phyloP scores from a whole-genome alignment of 1,140 invertebrate species.

The Drusus annulatus region DNA sequence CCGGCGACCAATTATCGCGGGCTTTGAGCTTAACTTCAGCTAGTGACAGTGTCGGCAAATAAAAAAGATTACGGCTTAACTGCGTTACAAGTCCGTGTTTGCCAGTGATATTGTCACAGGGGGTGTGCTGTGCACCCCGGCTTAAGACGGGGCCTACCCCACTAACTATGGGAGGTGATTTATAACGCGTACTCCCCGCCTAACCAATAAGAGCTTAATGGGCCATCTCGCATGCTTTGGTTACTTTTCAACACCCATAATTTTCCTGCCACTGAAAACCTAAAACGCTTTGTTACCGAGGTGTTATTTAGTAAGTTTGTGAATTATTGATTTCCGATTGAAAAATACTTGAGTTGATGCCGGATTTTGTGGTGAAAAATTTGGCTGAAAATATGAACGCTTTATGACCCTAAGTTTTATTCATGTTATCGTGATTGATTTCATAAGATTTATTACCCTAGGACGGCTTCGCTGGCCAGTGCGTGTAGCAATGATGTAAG shows the following conservation, averaged over 20 bases:
- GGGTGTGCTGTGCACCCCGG: constrained; percentile 10
- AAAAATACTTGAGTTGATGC: too few relatives aligned
- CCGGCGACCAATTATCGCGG: constrained; percentile 18
- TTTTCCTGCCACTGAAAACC: constrained; percentile 32
- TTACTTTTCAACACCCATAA: constrained; percentile 57
- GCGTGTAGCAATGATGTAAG: too few relatives aligned
- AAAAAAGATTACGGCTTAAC: constrained; percentile 59
- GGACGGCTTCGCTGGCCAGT: too few relatives aligned
- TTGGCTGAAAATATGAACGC: too few relatives aligned
- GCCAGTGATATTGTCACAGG: constrained; percentile 49
- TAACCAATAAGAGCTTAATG: constrained; percentile 57
- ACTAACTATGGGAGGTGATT: constrained; percentile 48
- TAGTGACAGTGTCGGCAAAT: constrained; percentile 49
- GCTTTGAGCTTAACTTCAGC: constrained; percentile 3
- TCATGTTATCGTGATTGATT: too few relatives aligned
- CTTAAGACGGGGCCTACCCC: constrained; percentile 29
- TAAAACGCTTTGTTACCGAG: background rate
- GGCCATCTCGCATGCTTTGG: constrained; percentile 56
- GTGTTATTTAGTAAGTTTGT: too few relatives aligned
- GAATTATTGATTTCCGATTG: too few relatives aligned
- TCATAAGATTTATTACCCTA: too few relatives aligned
- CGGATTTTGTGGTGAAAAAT: too few relatives aligned
- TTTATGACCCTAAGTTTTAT: too few relatives aligned
- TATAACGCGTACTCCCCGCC: constrained; percentile 48
- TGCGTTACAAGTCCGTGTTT: constrained; percentile 57